These are phyloP conservation scores for Seriola aureovittata DNA, from an alignment of 2,113 vertebrate species.

Conservation along the genomic window DNA sequence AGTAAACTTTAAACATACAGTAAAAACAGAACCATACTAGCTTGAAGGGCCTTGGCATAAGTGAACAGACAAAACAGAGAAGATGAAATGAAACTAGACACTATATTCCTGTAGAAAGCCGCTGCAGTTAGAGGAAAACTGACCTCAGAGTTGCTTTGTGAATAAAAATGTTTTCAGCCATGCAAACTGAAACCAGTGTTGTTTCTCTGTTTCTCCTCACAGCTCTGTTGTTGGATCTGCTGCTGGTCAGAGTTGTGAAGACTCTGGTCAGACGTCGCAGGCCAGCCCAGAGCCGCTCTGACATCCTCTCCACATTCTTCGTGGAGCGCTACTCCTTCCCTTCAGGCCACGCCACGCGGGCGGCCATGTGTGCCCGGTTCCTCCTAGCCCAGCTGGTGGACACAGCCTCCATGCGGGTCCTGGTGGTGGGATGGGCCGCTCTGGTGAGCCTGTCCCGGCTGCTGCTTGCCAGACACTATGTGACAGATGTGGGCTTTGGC, in stretches of 20 bases:
- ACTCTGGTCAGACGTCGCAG: slow-evolving; percentile 87
- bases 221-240: slow-evolving; percentile 90
- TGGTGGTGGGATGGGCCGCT: slow-evolving; percentile 90
- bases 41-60: background rate
- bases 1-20: background rate
- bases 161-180: background rate
- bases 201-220: slow-evolving; percentile 15
- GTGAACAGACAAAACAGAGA: background rate
- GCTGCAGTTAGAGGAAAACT: background rate
- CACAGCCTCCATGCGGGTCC: slow-evolving; percentile 86
- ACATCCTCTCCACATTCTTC: slow-evolving; percentile 90
- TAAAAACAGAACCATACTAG: background rate
- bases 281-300: slow-evolving; percentile 90
- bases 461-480: slow-evolving; percentile 92
- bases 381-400: slow-evolving; percentile 89
- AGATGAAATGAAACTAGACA: background rate
- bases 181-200: background rate
- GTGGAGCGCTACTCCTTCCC: slow-evolving; percentile 94
- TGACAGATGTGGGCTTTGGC: slow-evolving; percentile 91
- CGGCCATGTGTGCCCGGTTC: slow-evolving; percentile 89
- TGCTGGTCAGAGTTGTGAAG: slow-evolving; percentile 89
- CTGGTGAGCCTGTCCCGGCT: slow-evolving; percentile 89
- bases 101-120: background rate
- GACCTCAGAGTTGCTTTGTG: background rate
- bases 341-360: slow-evolving; percentile 90